Conservation (phyloP, 2,888 invertebrate species). For the Drosophila greeni region DNA sequence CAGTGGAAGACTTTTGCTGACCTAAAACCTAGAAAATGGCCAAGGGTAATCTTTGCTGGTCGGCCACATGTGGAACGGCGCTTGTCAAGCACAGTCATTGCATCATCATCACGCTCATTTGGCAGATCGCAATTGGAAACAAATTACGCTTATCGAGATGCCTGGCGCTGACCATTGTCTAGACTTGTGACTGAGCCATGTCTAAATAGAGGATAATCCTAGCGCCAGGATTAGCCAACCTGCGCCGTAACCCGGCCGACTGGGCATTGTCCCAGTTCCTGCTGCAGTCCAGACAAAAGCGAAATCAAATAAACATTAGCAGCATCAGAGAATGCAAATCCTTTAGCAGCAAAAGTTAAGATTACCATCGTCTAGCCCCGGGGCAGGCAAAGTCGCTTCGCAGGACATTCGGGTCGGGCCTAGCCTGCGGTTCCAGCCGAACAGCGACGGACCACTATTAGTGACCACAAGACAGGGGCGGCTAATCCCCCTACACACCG, state of each 20-base stretch:
- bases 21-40: slow-evolving; percentile 50
- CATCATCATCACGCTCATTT: slow-evolving; percentile 39
- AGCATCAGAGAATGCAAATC: slow-evolving; percentile 42
- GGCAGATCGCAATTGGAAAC: slow-evolving; percentile 44
- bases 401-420: slow-evolving; percentile 1
- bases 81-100: slow-evolving; percentile 20
- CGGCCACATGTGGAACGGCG: background rate
- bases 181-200: slow-evolving; percentile 71
- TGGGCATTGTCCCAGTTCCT: slow-evolving; percentile 11
- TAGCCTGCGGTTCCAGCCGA: background rate
- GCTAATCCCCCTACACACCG: slow-evolving; percentile 49
- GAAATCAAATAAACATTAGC: slow-evolving; percentile 72
- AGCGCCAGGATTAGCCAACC: slow-evolving; percentile 65
- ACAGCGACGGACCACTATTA: slow-evolving; percentile 43
- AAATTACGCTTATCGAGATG: slow-evolving; percentile 54
- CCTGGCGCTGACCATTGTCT: slow-evolving; percentile 63
- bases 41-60: slow-evolving; percentile 20
- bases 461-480: slow-evolving; percentile 61
- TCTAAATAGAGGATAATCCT: slow-evolving; percentile 72
- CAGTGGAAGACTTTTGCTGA: slow-evolving; percentile 47
- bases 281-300: slow-evolving; percentile 51
- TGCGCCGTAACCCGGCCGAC: background rate
- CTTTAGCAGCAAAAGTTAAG: slow-evolving; percentile 67
- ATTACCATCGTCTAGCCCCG: slow-evolving; percentile 63
- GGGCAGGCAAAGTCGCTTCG: slow-evolving; percentile 7